Percentiles rank a stretch among this genome's conserved stretches.
phyloP scores from a whole-genome alignment of 1,140 invertebrate species.

The Piezodorus guildinii region DNA sequence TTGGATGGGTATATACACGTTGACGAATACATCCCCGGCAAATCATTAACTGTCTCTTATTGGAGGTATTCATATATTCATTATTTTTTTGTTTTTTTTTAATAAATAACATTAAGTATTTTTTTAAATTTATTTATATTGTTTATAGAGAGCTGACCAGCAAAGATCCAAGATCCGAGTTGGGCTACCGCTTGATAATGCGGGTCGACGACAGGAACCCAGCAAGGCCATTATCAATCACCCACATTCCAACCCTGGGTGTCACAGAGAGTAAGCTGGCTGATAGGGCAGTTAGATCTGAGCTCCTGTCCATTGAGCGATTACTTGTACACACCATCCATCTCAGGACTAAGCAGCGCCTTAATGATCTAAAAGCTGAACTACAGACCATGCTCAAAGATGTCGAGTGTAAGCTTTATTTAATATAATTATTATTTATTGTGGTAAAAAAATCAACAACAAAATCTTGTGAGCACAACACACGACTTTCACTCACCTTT shows the following conservation, averaged over 20 bases:
- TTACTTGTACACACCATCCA: constrained; percentile 96
- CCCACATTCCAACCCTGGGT: constrained; percentile 75
- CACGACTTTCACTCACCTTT: too few species aligned
- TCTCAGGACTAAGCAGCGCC: constrained; percentile 68
- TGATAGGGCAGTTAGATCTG: constrained; percentile 67
- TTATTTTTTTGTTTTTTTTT: background rate
- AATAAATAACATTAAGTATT: background rate
- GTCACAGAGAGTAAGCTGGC: constrained; percentile 59
- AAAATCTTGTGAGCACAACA: too few species aligned
- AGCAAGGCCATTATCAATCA: constrained; percentile 67
- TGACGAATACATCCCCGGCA: constrained; percentile 83
- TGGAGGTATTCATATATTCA: constrained; percentile 54
- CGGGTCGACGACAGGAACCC: constrained; percentile 77
- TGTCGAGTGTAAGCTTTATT: constrained; percentile 49
- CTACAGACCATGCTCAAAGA: constrained; percentile 59
- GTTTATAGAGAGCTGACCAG: constrained; percentile 36
- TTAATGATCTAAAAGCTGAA: constrained; percentile 73
- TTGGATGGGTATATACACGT: constrained; percentile 83
- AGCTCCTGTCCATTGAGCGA: constrained; percentile 86
- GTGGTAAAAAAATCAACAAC: too few species aligned
- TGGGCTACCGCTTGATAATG: constrained; percentile 76
- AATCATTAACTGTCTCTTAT: constrained; percentile 80
- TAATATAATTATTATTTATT: too few species aligned
- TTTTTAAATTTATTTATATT: background rate
- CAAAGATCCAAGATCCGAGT: constrained; percentile 66